A percentile compares a stretch with the other conserved stretches of the same genome.
phyloP scores from a whole-genome alignment of 1,140 invertebrate species.

The Frieseomelitta varia region DNA sequence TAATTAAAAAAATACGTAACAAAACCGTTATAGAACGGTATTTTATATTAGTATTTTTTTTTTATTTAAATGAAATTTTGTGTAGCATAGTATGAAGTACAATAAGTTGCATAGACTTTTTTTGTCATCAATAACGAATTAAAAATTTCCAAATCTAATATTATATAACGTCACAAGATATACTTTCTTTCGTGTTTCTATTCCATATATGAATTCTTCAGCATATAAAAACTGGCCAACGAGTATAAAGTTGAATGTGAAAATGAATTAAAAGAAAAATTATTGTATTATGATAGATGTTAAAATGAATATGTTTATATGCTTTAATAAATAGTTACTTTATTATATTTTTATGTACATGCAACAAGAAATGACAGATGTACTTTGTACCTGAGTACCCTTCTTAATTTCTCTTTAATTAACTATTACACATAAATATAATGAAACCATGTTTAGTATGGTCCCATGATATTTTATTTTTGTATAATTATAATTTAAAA shows the following conservation, averaged over 20 bases:
- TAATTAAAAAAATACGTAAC: not conserved
- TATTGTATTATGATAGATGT: conserved; percentile 36
- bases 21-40: not conserved
- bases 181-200: not conserved
- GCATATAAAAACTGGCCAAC: conserved; percentile 1
- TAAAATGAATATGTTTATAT: conserved; percentile 54
- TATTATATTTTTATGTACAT: conserved; percentile 62
- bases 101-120: conserved; percentile 4
- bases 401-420: conserved; percentile 6
- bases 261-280: conserved; percentile 15
- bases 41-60: not conserved
- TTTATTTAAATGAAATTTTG: conserved; percentile 9
- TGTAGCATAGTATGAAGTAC: not conserved
- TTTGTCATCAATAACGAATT: not conserved
- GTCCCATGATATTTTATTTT: not conserved
- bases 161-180: not conserved
- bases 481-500: not conserved
- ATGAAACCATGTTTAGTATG: not conserved
- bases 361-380: conserved; percentile 39
- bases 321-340: conserved; percentile 63
- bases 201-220: not conserved
- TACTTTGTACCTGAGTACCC: not conserved
- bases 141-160: not conserved
- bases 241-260: conserved; percentile 17
- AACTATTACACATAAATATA: not conserved